Evolutionary conservation across 30 jellyfish, hydroid and myxozoan species (phyloP), one percentile per base, ranked within the genome.

Genomic region (Sanderia malayensis): DNA sequence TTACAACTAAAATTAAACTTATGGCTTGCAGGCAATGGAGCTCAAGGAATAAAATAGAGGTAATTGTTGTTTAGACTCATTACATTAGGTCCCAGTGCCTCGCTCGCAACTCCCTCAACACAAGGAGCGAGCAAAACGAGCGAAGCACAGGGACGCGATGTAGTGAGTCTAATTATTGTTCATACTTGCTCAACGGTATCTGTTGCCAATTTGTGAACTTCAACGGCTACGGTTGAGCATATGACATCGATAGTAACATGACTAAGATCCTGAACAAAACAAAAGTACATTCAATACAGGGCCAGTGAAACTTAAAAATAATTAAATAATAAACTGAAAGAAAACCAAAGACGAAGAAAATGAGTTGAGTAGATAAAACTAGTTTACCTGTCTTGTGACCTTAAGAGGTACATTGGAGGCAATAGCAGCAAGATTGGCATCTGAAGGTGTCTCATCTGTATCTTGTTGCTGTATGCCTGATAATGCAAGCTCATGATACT

Each of bases 401-500:
- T 49, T 49, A 2, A 49, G 8, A 49, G 64, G 6, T 4, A 24
- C 64, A 9, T 11, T 49, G 24, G 64, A 9, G 2, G 18, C 27
- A 49, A 24, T 9, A 4, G 64, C 24, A 18, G 64, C 64, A 49
- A n/a, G n/a, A n/a, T 49, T 25, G 4, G 30, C 55, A 45, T 62
- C 25, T 2, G 61, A 32, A 1, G 34, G 49, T 10, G 17, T 41
- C 44, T 9, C 58, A 22, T 17, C 79, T 31, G 65, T 4, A 19
- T 66, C 78, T 31, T 55, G 57, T 44, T 22, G 78, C 37, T 20
- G 25, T 11, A 74, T 30, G 21, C 86, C 85, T 30, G 30, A 31
- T 74, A 84, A 20, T 11, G 96, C 91, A 7, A 80, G 63, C 41
- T 71, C 60, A 63, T 88, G 97, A 84, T 88, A 88, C 9, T 26